Evolutionary conservation across 2,797 vertebrate species (phyloP), one percentile per base, ranked within the genome.

Genomic region (Podarcis siculus): DNA sequence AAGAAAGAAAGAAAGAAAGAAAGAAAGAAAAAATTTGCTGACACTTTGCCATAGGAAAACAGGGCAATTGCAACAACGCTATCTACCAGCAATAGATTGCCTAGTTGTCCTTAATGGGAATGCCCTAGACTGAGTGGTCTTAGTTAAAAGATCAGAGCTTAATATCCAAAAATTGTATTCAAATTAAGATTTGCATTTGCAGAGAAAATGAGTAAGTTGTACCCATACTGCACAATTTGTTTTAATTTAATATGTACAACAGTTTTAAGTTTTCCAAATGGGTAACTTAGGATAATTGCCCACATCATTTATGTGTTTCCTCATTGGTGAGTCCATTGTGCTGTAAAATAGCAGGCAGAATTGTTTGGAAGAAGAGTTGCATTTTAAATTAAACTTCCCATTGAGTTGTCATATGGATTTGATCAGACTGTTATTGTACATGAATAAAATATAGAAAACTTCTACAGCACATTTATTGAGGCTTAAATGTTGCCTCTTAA

Each of bases 241-340:
- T 95, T 91, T 89, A 91, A 85, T 93, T 92, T 90, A 91, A 91
- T 79, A 72, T 90, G 72, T 42, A 73, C 91, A 92, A 87, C 35
- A 66, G 78, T 90, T 89, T 23, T 86, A 86, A 92, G 82, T 79
- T 79, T 90, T 32, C 79, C 78, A 76, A 39, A 75, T 76, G 55
- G 55, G 35, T 89, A 87, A 90, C 64, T 92, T 91, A 67, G 89
- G 45, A 45, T 77, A 61, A 90, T 93, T 93, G 2, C 69, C 67
- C 87, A 0, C 90, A 92, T 30, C 42, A 23, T 76, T 89, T 19
- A 27, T 58, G 32, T 25, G 21, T 8, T 37, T 78, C n/a, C 2
- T 67, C 23, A 39, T 19, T 64, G 64, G 86, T 42, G 39, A 49
- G 21, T 86, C 89, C 79, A 77, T 55, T 78, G 39, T 79, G n/a